phyloP scores from a whole-genome alignment of 2,888 invertebrate genomes.

The Cerceris ruficornis region DNA sequence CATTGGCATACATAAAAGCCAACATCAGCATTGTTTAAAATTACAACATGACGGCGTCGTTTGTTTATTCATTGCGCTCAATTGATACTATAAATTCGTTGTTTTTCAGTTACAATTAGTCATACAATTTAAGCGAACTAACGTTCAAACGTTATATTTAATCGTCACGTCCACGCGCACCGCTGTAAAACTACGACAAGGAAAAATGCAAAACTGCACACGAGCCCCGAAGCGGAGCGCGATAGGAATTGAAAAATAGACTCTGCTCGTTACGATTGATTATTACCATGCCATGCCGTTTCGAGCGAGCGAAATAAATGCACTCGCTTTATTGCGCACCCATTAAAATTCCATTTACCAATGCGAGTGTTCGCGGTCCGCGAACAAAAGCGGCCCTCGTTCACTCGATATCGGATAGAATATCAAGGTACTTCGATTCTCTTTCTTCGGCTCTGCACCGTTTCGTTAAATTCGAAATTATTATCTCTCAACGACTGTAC shows the following conservation, averaged over 20 bases:
- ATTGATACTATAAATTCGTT: not conserved
- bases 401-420: conserved; percentile 29
- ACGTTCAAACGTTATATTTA: not conserved
- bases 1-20: not conserved
- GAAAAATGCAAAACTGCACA: too few relatives aligned
- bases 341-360: conserved; percentile 64
- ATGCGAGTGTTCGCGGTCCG: conserved; percentile 27
- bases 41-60: not conserved
- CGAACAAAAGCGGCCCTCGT: conserved; percentile 44
- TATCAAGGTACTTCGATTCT: conserved; percentile 40
- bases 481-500: not conserved
- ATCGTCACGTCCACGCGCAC: conserved; percentile 9
- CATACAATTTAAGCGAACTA: not conserved
- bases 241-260: conserved; percentile 50
- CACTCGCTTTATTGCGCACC: conserved; percentile 42
- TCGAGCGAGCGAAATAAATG: conserved; percentile 49
- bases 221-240: too few relatives aligned
- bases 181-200: too few relatives aligned
- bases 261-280: conserved; percentile 60
- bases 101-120: not conserved
- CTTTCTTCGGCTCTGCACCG: conserved; percentile 26
- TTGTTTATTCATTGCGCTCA: not conserved
- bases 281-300: conserved; percentile 42
- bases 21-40: not conserved
- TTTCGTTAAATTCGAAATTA: conserved; percentile 35